These are phyloP conservation scores for Catocala nupta DNA, from an alignment of 2,888 invertebrate species.

Conservation along the genomic window DNA sequence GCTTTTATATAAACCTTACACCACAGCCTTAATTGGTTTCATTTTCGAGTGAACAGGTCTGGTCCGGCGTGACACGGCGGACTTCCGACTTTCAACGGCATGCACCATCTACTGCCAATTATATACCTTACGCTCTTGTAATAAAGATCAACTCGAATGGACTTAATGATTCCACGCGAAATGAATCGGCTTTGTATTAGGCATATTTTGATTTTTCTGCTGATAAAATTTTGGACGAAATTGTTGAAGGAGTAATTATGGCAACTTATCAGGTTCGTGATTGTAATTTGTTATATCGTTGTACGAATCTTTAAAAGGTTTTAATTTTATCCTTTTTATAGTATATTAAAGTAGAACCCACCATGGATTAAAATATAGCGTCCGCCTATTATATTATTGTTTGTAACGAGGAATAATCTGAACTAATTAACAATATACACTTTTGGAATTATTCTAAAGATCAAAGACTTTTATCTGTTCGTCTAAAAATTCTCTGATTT, in stretches of 20 bases:
- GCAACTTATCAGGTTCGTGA: too few species aligned
- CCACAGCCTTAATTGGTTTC: constrained; percentile 83
- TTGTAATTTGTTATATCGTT: too few species aligned
- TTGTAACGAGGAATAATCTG: too few species aligned
- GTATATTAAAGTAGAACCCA: too few species aligned
- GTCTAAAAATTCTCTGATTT: not conserved
- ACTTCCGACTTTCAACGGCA: constrained; percentile 67
- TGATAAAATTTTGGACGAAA: not conserved
- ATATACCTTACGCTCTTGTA: constrained; percentile 57
- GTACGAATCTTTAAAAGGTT: too few species aligned
- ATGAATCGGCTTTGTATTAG: constrained; percentile 30
- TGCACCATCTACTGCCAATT: constrained; percentile 60
- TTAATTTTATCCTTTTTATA: too few species aligned
- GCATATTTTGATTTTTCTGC: constrained; percentile 24
- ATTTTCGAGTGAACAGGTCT: constrained; percentile 84
- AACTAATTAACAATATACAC: too few species aligned
- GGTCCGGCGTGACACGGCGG: constrained; percentile 71
- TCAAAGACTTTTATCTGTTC: not conserved
- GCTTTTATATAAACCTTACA: constrained; percentile 51
- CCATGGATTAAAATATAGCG: too few species aligned
- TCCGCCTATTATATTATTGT: too few species aligned
- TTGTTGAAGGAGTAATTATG: constrained; percentile 8
- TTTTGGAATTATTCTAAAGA: too few species aligned
- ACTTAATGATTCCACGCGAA: constrained; percentile 29
- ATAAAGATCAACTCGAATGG: constrained; percentile 51